phyloP scores from a whole-genome alignment of 2,113 vertebrate species.

The Plecturocebus donacophilus region DNA sequence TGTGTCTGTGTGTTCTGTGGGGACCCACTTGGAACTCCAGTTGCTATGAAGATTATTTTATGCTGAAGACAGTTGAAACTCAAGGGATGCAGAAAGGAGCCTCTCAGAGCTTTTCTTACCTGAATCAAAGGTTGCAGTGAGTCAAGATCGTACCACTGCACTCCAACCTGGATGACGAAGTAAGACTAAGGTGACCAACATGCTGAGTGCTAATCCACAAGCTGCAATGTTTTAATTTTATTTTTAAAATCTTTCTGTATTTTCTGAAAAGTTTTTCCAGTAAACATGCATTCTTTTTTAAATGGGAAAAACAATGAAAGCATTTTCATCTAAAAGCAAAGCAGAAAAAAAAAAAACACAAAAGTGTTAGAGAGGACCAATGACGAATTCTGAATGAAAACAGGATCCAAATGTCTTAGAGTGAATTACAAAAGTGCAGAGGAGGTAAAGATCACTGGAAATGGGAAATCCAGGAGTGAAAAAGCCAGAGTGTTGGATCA shows the following conservation, averaged over 20 bases:
- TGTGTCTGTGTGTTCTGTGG: background rate
- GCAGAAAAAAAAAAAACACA: background rate
- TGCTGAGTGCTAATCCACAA: background rate
- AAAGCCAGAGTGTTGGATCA: background rate
- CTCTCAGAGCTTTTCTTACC: background rate
- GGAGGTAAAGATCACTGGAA: background rate
- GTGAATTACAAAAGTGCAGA: background rate
- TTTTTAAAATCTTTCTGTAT: background rate
- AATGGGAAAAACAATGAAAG: background rate
- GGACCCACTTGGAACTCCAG: background rate
- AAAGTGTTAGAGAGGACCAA: background rate
- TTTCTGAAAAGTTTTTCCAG: background rate
- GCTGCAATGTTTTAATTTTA: background rate
- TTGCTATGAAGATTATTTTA: background rate
- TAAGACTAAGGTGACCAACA: background rate
- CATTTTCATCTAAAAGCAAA: constrained; percentile 35
- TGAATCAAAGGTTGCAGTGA: background rate
- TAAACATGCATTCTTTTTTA: background rate
- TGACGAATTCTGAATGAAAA: background rate
- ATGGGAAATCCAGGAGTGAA: background rate
- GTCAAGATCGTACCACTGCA: no score
- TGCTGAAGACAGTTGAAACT: background rate
- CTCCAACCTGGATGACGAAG: no score
- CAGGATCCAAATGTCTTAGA: background rate
- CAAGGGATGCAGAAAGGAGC: background rate